A percentile compares a stretch with the other conserved stretches of the same genome.
Evolutionary conservation across 1,140 invertebrate species (phyloP).

Genomic region (Heterodera carotae): DNA sequence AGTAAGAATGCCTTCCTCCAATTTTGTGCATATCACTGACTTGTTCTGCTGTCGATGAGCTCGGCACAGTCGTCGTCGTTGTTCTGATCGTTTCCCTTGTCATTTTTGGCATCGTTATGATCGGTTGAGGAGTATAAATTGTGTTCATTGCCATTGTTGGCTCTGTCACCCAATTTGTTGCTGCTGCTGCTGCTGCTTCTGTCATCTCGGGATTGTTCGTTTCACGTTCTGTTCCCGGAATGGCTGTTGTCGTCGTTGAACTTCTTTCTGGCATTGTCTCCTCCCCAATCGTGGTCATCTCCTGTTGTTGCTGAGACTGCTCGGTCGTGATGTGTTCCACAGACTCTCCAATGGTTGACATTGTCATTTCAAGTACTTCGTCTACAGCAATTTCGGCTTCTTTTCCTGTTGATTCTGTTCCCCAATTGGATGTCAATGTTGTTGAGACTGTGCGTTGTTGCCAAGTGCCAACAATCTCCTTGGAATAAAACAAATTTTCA

Average conservation of each 20-base stretch:
- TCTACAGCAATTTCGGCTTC: neutral
- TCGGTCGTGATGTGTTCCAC: neutral
- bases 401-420: neutral
- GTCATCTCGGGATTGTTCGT: neutral
- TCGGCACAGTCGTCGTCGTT: too few relatives aligned
- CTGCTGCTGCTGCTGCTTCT: neutral
- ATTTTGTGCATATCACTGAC: neutral
- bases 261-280: neutral
- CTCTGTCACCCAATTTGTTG: neutral
- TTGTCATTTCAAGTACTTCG: neutral
- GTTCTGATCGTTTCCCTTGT: neutral
- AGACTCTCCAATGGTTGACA: neutral
- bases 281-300: neutral
- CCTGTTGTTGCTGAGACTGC: neutral
- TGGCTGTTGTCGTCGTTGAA: neutral
- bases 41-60: too few relatives aligned
- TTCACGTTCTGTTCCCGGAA: neutral
- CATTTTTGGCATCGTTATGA: conserved; percentile 35
- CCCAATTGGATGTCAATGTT: neutral
- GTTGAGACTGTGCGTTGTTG: neutral
- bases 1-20: neutral
- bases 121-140: neutral
- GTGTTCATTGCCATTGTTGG: conserved; percentile 12
- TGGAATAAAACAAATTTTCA: neutral
- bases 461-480: neutral